Conservation (phyloP, 2,888 invertebrate genomes). For the Synergus umbraculus region DNA sequence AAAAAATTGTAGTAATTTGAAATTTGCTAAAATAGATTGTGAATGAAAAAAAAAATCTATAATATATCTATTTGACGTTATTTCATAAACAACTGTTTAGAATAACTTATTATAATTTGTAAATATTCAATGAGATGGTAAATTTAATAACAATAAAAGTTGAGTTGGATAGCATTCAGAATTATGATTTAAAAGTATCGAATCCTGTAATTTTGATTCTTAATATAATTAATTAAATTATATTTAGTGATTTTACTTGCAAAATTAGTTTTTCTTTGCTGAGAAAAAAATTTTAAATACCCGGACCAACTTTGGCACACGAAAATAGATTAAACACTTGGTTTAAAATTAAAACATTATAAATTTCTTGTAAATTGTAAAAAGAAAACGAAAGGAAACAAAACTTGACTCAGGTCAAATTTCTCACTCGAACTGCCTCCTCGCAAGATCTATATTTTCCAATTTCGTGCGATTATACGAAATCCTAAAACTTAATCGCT, state of each 20-base stretch:
- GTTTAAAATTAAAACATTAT: background rate
- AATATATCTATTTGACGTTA: background rate
- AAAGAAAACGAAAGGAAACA: background rate
- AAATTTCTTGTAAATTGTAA: background rate
- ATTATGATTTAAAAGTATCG: background rate
- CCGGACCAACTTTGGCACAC: slow-evolving; percentile 25
- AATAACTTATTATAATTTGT: background rate
- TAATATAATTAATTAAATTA: background rate
- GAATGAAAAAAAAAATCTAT: background rate
- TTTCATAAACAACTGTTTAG: background rate
- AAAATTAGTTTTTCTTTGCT: background rate
- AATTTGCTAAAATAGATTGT: background rate
- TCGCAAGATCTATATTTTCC: slow-evolving; percentile 14
- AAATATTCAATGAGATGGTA: background rate
- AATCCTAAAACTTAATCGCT: slow-evolving; percentile 1
- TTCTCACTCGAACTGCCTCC: slow-evolving; percentile 1
- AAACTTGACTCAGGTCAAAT: background rate
- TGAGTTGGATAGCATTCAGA: background rate
- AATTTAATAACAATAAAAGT: background rate
- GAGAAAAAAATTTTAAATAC: background rate
- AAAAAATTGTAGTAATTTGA: background rate
- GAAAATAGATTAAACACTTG: background rate
- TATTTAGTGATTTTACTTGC: background rate
- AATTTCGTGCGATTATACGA: background rate
- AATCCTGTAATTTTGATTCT: background rate